Conservation (phyloP, 1,140 invertebrate genomes). For the Rhyzopertha dominica region DNA sequence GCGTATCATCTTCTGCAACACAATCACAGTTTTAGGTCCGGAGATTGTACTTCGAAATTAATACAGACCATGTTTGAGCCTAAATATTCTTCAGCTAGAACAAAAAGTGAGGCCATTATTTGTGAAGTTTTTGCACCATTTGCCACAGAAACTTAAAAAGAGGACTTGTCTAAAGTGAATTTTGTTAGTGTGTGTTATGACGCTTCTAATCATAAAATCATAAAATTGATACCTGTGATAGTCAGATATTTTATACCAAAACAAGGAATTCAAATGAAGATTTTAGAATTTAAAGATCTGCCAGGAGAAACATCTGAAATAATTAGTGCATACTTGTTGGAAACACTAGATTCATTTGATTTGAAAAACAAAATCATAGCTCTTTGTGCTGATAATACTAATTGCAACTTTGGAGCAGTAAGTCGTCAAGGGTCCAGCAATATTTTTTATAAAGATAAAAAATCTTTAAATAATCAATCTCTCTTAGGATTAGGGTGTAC, state of each 20-base stretch:
- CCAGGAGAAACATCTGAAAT: constrained; percentile 28
- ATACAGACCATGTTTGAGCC: too few relatives aligned
- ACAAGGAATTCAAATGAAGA: constrained; percentile 15
- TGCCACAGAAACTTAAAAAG: too few relatives aligned
- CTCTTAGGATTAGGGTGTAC: constrained; percentile 22
- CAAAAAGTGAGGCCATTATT: too few relatives aligned
- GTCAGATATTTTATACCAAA: constrained; percentile 7
- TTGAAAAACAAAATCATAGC: constrained; percentile 27
- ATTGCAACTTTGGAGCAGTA: constrained; percentile 12
- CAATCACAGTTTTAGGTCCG: too few relatives aligned
- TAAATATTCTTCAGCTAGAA: too few relatives aligned
- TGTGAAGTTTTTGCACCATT: too few relatives aligned
- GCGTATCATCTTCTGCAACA: too few relatives aligned
- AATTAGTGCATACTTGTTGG: constrained; percentile 19
- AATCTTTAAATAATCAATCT: neutral
- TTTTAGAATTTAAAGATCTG: constrained; percentile 21
- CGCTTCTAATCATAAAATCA: constrained; percentile 5
- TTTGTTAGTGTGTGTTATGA: too few relatives aligned
- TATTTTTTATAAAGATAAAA: neutral
- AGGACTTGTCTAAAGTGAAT: too few relatives aligned
- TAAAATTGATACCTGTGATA: constrained; percentile 7
- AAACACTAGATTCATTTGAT: constrained; percentile 24
- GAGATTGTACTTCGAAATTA: too few relatives aligned
- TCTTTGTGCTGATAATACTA: constrained; percentile 30
- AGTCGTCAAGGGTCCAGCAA: neutral